phyloP scores from a whole-genome alignment of 1,140 invertebrate genomes.

The Drosophila novamexicana region DNA sequence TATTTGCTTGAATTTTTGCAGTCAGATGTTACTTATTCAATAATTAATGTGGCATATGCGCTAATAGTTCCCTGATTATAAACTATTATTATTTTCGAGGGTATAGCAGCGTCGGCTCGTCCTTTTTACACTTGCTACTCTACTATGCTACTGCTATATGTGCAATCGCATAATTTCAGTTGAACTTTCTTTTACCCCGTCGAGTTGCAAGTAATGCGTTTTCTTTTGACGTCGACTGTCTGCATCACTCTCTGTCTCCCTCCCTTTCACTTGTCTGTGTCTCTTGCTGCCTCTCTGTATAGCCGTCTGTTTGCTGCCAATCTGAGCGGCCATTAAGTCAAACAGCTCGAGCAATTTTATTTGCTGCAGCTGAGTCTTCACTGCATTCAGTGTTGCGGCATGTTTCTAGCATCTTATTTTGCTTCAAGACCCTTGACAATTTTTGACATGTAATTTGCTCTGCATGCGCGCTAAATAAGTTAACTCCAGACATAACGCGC shows the following conservation, averaged over 20 bases:
- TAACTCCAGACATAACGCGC: conserved; percentile 17
- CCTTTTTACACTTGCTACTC: background rate
- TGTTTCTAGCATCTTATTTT: conserved; percentile 52
- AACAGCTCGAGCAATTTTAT: conserved; percentile 65
- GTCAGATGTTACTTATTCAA: too few relatives aligned
- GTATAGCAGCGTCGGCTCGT: background rate
- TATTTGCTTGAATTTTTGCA: too few relatives aligned
- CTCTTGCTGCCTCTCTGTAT: conserved; percentile 17
- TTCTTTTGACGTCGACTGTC: conserved; percentile 51
- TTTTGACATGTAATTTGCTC: conserved; percentile 69
- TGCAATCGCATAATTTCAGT: conserved; percentile 67
- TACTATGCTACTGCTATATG: conserved; percentile 32
- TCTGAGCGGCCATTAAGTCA: conserved; percentile 71
- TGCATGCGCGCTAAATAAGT: conserved; percentile 32
- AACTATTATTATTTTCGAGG: background rate
- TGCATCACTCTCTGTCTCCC: background rate
- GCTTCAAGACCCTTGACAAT: conserved; percentile 41
- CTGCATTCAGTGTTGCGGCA: conserved; percentile 18
- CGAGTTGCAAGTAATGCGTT: conserved; percentile 63
- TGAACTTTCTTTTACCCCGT: conserved; percentile 45
- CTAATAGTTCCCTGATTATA: too few relatives aligned
- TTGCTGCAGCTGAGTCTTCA: conserved; percentile 32
- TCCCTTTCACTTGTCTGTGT: conserved; percentile 1
- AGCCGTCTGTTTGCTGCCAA: conserved; percentile 74
- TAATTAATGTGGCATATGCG: too few relatives aligned